Evolutionary conservation across 2,888 invertebrate genomes (phyloP), one percentile per base, ranked within the genome.

Genomic region (Bhutanitis thaidina): DNA sequence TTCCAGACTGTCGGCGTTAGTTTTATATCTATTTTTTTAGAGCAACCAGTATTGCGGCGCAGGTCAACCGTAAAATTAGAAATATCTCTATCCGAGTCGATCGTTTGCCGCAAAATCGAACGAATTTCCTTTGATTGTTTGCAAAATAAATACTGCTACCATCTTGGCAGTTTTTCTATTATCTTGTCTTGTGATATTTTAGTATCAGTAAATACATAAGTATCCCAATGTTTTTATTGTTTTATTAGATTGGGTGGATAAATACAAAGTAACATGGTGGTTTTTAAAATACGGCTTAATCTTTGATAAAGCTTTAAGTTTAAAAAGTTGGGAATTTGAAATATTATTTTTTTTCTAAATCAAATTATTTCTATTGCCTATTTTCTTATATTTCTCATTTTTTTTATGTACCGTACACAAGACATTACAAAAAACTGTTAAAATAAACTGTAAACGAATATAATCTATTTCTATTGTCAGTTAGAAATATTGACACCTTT

Each of bases 21-120:
- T 67, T 78, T 77, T 77, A 52, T 47, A 77, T 78, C 77, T 76
- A 74, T 80, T 80, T 75, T 71, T 64, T 67, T 65, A 68, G 67
- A 71, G 67, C 69, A 64, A 70, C 68, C 63, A 68, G 73, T 75
- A 69, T 71, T 69, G 64, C 66, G 64, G 57, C 58, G 70, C 74
- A 73, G 75, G 74, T 80, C 81, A 68, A 81, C 74, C 83, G 82
- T 74, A 76, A 83, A 84, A 85, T 85, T 82, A 78, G 80, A 82
- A 82, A 82, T 77, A 82, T 80, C 78, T 83, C 76, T 72, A 77
- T 80, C 74, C 60, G 58, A 68, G 61, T 62, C 70, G 64, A 75
- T 72, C 73, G 71, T 60, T 69, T 65, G 62, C 62, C 67, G 60
- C 62, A 56, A 59, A 60, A 66, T 61, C 62, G 59, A 60, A 59